A percentile compares a stretch with the other conserved stretches of the same genome.
Evolutionary conservation across 2,797 vertebrate species (phyloP).

Genomic region (Spondyliosoma cantharus): DNA sequence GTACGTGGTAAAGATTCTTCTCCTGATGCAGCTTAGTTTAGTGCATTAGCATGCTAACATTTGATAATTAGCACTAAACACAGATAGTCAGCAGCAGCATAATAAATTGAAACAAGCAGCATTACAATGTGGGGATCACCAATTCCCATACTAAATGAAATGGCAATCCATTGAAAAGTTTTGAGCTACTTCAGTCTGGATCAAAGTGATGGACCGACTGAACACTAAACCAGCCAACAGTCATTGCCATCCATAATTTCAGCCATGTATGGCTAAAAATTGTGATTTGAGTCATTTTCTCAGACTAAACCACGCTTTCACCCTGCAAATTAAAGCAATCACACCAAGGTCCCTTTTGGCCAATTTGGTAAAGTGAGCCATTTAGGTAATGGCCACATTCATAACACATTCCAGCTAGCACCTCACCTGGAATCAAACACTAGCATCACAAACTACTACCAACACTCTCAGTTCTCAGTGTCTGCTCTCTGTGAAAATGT

Average conservation of each 20-base stretch:
- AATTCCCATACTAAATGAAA: neutral
- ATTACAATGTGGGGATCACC: neutral
- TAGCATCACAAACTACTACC: neutral
- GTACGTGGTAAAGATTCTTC: too few species aligned
- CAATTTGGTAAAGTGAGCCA: neutral
- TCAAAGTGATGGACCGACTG: too few species aligned
- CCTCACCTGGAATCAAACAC: conserved; percentile 12
- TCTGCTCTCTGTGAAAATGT: conserved; percentile 34
- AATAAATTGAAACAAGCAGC: neutral
- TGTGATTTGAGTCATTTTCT: too few species aligned
- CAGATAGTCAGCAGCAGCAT: neutral
- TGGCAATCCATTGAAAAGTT: neutral
- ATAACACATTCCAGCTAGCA: neutral
- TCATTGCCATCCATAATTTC: too few species aligned
- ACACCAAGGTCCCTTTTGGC: neutral
- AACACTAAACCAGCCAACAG: too few species aligned
- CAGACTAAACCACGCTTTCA: too few species aligned
- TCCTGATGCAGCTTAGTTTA: neutral
- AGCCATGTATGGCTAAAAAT: too few species aligned
- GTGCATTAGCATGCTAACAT: neutral
- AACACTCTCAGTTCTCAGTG: conserved; percentile 7
- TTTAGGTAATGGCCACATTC: conserved; percentile 25
- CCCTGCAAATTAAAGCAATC: conserved; percentile 2
- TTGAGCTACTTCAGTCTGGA: neutral
- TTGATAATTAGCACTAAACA: neutral